Evolutionary conservation across 2,888 invertebrate species (phyloP), one percentile per base, ranked within the genome.

Genomic region (Melieria picta): DNA sequence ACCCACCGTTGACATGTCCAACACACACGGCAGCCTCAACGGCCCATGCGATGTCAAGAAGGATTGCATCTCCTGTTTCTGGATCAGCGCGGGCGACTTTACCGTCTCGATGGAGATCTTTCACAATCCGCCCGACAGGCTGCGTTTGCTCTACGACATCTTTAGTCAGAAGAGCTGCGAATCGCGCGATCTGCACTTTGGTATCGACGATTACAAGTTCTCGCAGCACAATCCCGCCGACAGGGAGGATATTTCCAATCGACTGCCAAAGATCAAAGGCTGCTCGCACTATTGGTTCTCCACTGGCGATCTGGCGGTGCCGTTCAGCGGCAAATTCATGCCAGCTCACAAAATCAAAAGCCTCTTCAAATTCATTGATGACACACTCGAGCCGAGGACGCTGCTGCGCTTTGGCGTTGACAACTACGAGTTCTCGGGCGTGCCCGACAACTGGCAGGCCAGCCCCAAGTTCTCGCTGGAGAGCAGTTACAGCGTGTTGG

Each of bases 281-380:
- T 75, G 76, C 73, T 86, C 85, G 0, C 82, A 86, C n/a, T 85
- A 84, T 68, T 85, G 86, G 86, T 83, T 86, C 68, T 82, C 83
- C 16, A 83, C 79, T 30, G 84, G 83, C 0, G 83, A 83, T 57
- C 66, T 85, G 58, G 77, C 82, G 0, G 79, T 86, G 66, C 84
- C 85, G 0, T 85, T 85, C 62, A 82, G 77, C 16, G 85, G 86
- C 52, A 80, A 82, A 56, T 76, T 72, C 16, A 76, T 85, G 69
- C 2, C 76, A 0, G 62, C 77, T 4, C 81, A 80, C 0, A 84
- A 81, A 64, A 77, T 85, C 6, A 78, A 80, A 46, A 79, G 80
- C 9, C 73, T 84, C 0, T 86, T 85, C 63, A 71, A 74, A 1
- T 82, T 84, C 16, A 73, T 85, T 4, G 76, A 79, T 2, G 74